A percentile compares a stretch with the other conserved stretches of the same genome.
These are phyloP conservation scores for Diglossa brunneiventris DNA, from an alignment of 2,113 vertebrate genomes.

Conservation along the genomic window DNA sequence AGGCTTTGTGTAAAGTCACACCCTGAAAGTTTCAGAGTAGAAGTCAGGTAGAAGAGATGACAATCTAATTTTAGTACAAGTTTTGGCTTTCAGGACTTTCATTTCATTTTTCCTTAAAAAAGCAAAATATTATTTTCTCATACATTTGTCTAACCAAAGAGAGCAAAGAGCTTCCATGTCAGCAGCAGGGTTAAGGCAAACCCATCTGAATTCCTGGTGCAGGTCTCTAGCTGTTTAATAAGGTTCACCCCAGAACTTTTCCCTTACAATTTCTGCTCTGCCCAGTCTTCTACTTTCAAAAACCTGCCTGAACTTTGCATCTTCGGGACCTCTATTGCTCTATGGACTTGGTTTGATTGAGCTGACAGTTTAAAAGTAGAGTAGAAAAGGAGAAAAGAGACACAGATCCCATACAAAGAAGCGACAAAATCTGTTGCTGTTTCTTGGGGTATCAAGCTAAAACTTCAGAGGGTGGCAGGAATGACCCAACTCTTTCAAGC, in stretches of 20 bases:
- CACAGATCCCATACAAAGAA: accelerated
- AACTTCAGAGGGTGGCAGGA: not conserved
- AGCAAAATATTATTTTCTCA: not conserved
- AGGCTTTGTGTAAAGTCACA: not conserved
- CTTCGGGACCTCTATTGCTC: not conserved
- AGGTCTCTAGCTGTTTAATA: not conserved
- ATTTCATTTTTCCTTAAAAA: not conserved
- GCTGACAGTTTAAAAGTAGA: not conserved
- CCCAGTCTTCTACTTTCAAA: not conserved
- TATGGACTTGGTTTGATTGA: not conserved
- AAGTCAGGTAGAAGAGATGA: not conserved
- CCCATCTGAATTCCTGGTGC: not conserved
- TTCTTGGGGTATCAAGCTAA: not conserved
- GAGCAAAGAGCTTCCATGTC: not conserved
- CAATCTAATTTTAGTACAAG: not conserved
- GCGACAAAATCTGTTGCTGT: not conserved
- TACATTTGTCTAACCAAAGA: not conserved
- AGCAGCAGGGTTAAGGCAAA: not conserved
- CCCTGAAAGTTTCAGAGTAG: not conserved
- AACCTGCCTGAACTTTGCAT: not conserved
- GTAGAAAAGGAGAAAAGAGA: not conserved
- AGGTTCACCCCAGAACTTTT: not conserved
- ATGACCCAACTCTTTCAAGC: not conserved
- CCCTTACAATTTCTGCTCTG: not conserved
- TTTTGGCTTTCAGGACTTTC: not conserved